Percentiles rank a stretch among this genome's conserved stretches.
These are phyloP conservation scores for Microctonus brassicae DNA, from an alignment of 2,888 invertebrate genomes.

Conservation along the genomic window DNA sequence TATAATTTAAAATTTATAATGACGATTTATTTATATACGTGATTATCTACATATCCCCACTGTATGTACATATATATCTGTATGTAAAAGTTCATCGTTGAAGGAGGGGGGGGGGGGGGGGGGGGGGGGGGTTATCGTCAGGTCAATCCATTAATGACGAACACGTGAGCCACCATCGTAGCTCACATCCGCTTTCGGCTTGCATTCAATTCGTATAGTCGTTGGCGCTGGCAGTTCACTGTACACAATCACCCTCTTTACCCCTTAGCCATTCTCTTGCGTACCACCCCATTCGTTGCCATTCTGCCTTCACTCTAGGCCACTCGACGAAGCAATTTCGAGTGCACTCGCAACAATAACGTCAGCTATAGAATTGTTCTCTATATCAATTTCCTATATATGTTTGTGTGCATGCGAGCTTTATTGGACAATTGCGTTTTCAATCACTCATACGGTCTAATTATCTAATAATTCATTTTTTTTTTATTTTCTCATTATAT, in stretches of 20 bases:
- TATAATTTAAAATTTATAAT: neutral
- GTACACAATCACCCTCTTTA: neutral
- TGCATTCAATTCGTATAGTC: slow-evolving; percentile 8
- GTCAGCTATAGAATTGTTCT: neutral
- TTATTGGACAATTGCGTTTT: neutral
- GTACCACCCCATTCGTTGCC: neutral
- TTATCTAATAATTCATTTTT: neutral
- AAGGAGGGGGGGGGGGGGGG: too few relatives aligned
- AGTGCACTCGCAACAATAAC: slow-evolving; percentile 14
- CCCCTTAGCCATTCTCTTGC: neutral
- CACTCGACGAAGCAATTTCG: slow-evolving; percentile 19
- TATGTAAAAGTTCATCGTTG: slow-evolving; percentile 3
- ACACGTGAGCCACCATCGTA: slow-evolving; percentile 10
- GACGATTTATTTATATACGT: neutral
- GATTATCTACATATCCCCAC: neutral
- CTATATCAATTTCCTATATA: neutral
- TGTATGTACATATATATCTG: neutral
- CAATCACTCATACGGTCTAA: neutral
- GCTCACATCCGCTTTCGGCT: neutral
- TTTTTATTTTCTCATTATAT: neutral
- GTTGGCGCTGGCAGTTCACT: neutral
- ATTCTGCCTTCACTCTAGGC: slow-evolving; percentile 7
- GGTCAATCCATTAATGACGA: slow-evolving; percentile 15
- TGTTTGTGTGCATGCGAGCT: neutral
- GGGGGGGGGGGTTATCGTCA: slow-evolving; percentile 7